phyloP scores from a whole-genome alignment of 1,140 invertebrate species.

The Pomacea maculata region DNA sequence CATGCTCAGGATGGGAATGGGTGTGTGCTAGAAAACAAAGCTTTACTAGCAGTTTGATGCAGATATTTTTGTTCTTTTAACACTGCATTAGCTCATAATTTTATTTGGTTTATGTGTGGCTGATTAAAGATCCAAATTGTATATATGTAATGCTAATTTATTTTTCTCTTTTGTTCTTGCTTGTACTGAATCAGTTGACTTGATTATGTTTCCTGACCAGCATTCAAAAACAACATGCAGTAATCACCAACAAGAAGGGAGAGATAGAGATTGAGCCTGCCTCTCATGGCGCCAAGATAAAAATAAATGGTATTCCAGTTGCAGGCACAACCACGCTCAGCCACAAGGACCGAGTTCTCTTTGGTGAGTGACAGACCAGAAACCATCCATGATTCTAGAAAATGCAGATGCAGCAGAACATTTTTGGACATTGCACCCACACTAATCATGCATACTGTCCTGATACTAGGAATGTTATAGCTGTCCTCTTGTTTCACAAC shows the following conservation, averaged over 20 bases:
- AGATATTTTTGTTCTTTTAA: no score
- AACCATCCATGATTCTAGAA: not conserved
- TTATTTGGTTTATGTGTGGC: no score
- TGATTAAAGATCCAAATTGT: no score
- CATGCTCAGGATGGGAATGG: no score
- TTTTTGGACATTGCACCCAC: not conserved
- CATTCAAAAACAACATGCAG: conserved; percentile 63
- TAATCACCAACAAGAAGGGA: conserved; percentile 49
- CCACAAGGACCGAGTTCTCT: conserved; percentile 65
- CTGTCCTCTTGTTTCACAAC: not conserved
- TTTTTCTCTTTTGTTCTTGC: no score
- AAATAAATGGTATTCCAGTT: conserved; percentile 64
- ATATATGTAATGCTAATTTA: no score
- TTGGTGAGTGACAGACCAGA: conserved; percentile 53
- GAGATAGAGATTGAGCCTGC: conserved; percentile 55
- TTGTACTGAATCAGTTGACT: no score
- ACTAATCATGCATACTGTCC: not conserved
- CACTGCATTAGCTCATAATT: no score
- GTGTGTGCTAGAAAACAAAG: no score
- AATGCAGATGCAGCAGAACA: not conserved
- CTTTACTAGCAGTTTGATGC: not conserved
- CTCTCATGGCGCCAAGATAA: conserved; percentile 58
- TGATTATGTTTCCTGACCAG: conserved; percentile 34
- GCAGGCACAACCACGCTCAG: conserved; percentile 48
- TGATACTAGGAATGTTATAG: not conserved